phyloP scores from a whole-genome alignment of 2,113 vertebrate genomes.

The Mellivora capensis region DNA sequence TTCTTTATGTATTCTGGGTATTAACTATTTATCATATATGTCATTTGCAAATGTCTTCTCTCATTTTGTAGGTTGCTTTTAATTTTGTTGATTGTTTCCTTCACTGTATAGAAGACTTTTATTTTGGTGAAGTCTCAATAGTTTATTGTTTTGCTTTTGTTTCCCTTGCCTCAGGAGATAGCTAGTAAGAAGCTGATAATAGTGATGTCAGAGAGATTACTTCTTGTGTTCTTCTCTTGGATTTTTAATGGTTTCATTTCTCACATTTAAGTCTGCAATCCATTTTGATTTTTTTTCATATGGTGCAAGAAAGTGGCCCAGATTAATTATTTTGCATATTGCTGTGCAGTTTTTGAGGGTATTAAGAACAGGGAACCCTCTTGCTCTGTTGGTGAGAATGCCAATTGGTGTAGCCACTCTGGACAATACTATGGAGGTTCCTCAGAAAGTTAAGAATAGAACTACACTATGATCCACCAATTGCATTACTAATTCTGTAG shows the following conservation, averaged over 20 bases:
- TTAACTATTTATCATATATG: neutral
- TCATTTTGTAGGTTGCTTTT: neutral
- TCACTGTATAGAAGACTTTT: neutral
- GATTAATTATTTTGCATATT: neutral
- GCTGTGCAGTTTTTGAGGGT: neutral
- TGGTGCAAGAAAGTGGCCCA: neutral
- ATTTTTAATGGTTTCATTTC: neutral
- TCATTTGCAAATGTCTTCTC: neutral
- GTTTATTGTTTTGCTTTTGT: neutral
- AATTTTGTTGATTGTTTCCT: neutral
- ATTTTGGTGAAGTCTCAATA: neutral
- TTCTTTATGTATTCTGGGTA: neutral
- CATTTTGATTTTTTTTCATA: neutral
- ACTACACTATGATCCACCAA: neutral
- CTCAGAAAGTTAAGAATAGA: neutral
- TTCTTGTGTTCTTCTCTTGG: neutral
- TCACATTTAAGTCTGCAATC: neutral
- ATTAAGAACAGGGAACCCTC: neutral
- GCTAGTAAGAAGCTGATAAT: neutral
- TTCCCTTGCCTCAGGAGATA: neutral
- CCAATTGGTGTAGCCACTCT: neutral
- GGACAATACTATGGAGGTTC: neutral
- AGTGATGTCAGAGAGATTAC: neutral
- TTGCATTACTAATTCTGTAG: neutral
- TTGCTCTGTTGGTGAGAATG: neutral